These are phyloP conservation scores for Polydrusus cervinus DNA, from an alignment of 2,888 invertebrate genomes.

Conservation along the genomic window DNA sequence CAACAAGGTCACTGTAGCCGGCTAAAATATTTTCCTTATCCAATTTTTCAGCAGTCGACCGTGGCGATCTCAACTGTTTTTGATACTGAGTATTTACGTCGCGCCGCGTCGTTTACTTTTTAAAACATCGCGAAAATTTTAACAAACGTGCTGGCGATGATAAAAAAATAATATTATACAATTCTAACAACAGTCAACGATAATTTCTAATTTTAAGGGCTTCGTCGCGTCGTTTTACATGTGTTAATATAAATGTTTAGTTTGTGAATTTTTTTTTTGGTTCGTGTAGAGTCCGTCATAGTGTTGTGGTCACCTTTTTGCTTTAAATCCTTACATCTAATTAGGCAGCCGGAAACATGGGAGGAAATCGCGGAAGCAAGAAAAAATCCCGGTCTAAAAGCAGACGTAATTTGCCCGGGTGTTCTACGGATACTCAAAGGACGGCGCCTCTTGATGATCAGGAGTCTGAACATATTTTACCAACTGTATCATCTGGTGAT, in stretches of 20 bases:
- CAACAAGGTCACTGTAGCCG: slow-evolving; percentile 18
- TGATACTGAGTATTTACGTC: not conserved
- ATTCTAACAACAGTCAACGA: too few relatives aligned
- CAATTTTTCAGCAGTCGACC: slow-evolving; percentile 19
- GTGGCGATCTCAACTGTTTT: slow-evolving; percentile 23
- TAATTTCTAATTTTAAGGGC: too few relatives aligned
- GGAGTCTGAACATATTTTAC: not conserved
- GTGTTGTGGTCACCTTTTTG: not conserved
- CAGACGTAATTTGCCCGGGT: not conserved
- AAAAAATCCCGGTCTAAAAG: not conserved
- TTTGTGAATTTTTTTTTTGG: not conserved
- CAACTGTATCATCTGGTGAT: not conserved
- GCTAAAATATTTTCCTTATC: slow-evolving; percentile 19
- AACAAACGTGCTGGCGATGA: not conserved
- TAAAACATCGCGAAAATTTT: not conserved
- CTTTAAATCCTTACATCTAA: not conserved
- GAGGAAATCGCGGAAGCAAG: not conserved
- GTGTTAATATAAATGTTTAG: too few relatives aligned
- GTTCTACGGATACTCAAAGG: not conserved
- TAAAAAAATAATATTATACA: not conserved
- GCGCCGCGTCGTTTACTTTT: not conserved
- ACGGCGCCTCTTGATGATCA: not conserved
- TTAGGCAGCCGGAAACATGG: not conserved
- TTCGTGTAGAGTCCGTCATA: not conserved
- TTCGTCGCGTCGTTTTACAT: too few relatives aligned